Conservation (phyloP, 2,888 invertebrate genomes). For the Unio delphinus region DNA sequence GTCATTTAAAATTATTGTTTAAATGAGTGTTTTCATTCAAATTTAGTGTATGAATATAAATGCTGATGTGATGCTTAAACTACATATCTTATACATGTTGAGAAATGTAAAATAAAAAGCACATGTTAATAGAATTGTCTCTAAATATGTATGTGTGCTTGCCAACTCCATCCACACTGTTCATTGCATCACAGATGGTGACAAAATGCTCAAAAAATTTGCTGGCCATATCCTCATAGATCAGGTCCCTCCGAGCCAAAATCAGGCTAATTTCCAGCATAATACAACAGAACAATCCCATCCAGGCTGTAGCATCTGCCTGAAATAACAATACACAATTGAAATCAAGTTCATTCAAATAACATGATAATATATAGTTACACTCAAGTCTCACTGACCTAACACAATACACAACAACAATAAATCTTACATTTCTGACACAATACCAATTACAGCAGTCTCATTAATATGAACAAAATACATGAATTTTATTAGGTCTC, state of each 20-base stretch:
- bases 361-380: neutral
- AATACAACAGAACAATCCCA: slow-evolving; percentile 69
- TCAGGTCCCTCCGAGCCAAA: slow-evolving; percentile 62
- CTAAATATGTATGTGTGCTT: slow-evolving; percentile 4
- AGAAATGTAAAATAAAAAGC: too few species aligned
- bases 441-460: too few species aligned
- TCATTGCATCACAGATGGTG: slow-evolving; percentile 69
- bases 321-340: slow-evolving; percentile 24
- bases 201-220: slow-evolving; percentile 71
- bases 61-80: too few species aligned
- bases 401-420: neutral
- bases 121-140: too few species aligned
- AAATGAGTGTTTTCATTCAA: too few species aligned
- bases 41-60: too few species aligned
- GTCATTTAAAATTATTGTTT: too few species aligned
- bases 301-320: slow-evolving; percentile 72
- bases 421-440: neutral
- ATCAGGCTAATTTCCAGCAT: slow-evolving; percentile 70
- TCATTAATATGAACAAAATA: too few species aligned
- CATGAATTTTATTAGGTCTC: too few species aligned
- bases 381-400: neutral
- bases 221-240: slow-evolving; percentile 70
- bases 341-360: neutral
- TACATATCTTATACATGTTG: too few species aligned
- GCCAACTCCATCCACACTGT: slow-evolving; percentile 55